These are phyloP conservation scores for Cataglyphis hispanica DNA, from an alignment of 1,140 invertebrate species.

Conservation along the genomic window DNA sequence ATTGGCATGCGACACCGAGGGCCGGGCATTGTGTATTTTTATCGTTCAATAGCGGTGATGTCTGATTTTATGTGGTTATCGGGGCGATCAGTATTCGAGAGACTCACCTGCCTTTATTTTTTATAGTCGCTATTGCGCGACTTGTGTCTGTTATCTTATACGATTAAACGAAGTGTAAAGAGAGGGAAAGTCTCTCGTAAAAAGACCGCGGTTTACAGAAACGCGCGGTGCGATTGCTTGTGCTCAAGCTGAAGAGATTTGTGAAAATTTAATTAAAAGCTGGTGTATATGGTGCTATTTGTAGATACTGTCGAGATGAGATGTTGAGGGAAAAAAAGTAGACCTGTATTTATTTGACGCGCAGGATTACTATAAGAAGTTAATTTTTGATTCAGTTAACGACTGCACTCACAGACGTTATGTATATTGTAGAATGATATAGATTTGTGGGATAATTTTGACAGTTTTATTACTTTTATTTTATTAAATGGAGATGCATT, in stretches of 20 bases:
- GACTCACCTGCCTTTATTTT: conserved; percentile 49
- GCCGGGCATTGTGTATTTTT: conserved; percentile 50
- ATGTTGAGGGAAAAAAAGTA: not conserved
- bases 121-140: conserved; percentile 41
- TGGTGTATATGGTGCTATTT: conserved; percentile 36
- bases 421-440: not conserved
- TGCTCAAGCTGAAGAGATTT: conserved; percentile 46
- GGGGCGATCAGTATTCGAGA: conserved; percentile 26
- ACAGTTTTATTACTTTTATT: not conserved
- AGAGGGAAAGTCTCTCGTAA: conserved; percentile 42
- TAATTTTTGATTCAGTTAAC: not conserved
- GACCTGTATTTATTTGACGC: not conserved
- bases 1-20: conserved; percentile 77
- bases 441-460: not conserved
- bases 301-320: not conserved
- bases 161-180: not conserved
- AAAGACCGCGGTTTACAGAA: conserved; percentile 42
- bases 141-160: conserved; percentile 3
- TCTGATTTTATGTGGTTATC: conserved; percentile 34
- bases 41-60: conserved; percentile 37
- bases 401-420: not conserved
- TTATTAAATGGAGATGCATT: not conserved
- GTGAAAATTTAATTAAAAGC: conserved; percentile 36
- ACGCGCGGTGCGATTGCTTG: conserved; percentile 48
- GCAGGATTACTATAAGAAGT: not conserved